Conservation (phyloP, 1,140 invertebrate genomes). For the Drosophila sechellia region DNA sequence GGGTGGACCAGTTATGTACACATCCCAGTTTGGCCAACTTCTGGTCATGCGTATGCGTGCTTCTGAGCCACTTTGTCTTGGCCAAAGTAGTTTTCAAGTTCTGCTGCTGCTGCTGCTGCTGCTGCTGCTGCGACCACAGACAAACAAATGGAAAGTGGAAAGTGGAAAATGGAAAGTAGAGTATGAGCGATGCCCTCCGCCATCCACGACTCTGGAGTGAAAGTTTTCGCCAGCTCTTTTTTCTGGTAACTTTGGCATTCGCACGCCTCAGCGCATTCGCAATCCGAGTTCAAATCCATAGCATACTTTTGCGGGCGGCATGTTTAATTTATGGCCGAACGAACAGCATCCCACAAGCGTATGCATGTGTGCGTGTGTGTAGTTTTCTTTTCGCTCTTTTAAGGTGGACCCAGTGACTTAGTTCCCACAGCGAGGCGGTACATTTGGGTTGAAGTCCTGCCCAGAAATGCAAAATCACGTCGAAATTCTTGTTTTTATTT, state of each 20-base stretch:
- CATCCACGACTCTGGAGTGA: slow-evolving; percentile 6
- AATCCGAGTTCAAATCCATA: slow-evolving; percentile 33
- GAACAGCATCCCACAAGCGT: slow-evolving; percentile 12
- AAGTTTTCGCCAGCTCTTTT: slow-evolving; percentile 30
- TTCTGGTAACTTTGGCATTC: slow-evolving; percentile 67
- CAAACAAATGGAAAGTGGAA: slow-evolving; percentile 46
- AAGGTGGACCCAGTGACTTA: slow-evolving; percentile 71
- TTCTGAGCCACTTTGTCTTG: slow-evolving; percentile 51
- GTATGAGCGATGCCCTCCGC: neutral
- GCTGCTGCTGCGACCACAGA: slow-evolving; percentile 54
- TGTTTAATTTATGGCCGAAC: slow-evolving; percentile 68
- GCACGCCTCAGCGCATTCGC: slow-evolving; percentile 72
- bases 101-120: slow-evolving; percentile 3
- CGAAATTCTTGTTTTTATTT: slow-evolving; percentile 29
- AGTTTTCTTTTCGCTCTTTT: slow-evolving; percentile 44
- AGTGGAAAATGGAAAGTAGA: neutral
- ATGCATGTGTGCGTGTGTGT: slow-evolving; percentile 17
- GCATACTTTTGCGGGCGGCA: slow-evolving; percentile 65
- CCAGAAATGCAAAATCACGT: slow-evolving; percentile 46
- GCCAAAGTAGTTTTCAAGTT: slow-evolving; percentile 80
- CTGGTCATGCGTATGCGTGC: slow-evolving; percentile 32
- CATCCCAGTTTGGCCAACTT: slow-evolving; percentile 34
- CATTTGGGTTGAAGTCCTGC: slow-evolving; percentile 70
- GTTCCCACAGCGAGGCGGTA: slow-evolving; percentile 50
- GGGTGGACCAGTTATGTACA: neutral